Conservation (phyloP, 1,140 invertebrate genomes). For the Muscidifurax raptorellus region DNA sequence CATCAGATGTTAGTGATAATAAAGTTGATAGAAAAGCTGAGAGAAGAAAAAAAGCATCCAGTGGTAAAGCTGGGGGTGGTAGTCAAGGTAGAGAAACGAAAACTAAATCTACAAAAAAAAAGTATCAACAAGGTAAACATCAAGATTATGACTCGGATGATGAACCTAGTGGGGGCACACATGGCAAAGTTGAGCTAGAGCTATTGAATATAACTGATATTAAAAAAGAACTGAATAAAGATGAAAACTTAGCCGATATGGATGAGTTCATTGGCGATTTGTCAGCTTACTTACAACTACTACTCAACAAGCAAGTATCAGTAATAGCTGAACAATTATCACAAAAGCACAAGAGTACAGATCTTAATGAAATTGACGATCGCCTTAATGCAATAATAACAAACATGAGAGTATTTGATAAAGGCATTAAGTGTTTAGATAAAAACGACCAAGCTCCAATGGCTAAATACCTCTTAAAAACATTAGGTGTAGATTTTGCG, state of each 20-base stretch:
- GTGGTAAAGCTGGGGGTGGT: conserved; percentile 92
- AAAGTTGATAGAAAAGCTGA: conserved; percentile 90
- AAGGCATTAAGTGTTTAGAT: conserved; percentile 84
- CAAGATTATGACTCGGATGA: conserved; percentile 81
- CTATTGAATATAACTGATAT: conserved; percentile 84
- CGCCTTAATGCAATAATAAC: conserved; percentile 85
- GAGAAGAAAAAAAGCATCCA: conserved; percentile 88
- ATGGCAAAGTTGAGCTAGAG: conserved; percentile 75
- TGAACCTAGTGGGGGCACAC: conserved; percentile 62
- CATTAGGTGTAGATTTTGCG: conserved; percentile 88
- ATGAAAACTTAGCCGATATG: conserved; percentile 80
- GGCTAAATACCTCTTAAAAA: conserved; percentile 89
- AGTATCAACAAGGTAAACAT: conserved; percentile 76
- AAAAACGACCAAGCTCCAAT: conserved; percentile 81
- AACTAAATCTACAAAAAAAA: conserved; percentile 94
- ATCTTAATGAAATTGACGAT: conserved; percentile 78
- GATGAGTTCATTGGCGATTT: conserved; percentile 80
- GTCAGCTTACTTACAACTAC: conserved; percentile 78
- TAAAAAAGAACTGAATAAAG: conserved; percentile 79
- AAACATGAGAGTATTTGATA: conserved; percentile 90
- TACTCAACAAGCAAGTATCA: conserved; percentile 77
- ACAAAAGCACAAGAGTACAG: conserved; percentile 66
- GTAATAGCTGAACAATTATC: conserved; percentile 80
- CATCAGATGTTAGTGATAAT: conserved; percentile 70
- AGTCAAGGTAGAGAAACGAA: conserved; percentile 96